Percentiles rank a stretch among this genome's conserved stretches.
phyloP scores from a whole-genome alignment of 2,113 vertebrate genomes.

The Caretta caretta region DNA sequence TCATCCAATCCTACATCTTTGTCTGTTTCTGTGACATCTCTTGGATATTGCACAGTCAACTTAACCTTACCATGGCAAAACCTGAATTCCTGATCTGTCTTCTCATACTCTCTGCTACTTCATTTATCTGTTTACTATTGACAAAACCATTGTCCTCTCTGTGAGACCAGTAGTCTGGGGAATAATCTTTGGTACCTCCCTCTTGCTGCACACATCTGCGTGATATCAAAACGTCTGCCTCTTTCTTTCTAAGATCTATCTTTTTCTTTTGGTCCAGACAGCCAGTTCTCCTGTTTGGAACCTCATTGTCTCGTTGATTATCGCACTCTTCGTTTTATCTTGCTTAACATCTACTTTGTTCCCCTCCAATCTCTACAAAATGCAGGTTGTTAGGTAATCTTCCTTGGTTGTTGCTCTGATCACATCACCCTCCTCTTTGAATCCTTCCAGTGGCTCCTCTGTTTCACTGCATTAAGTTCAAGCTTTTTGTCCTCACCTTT shows the following conservation, averaged over 20 bases:
- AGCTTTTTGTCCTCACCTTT: conserved; percentile 52
- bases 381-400: background rate
- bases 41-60: background rate
- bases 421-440: background rate
- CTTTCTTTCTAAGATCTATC: background rate
- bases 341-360: background rate
- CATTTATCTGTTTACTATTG: background rate
- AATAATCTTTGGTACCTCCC: background rate
- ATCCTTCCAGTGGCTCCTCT: conserved; percentile 54
- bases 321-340: background rate
- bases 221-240: background rate
- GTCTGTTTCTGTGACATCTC: background rate
- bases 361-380: background rate
- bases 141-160: background rate
- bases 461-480: conserved; percentile 57
- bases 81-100: background rate
- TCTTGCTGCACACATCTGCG: background rate
- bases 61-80: background rate
- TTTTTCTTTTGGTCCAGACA: background rate
- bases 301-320: background rate
- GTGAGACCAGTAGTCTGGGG: background rate
- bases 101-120: background rate
- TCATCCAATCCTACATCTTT: rapidly evolving
- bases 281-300: background rate
- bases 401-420: conserved; percentile 22